Evolutionary conservation across 2,113 vertebrate species (phyloP).

Genomic region (Platysteira castanea): DNA sequence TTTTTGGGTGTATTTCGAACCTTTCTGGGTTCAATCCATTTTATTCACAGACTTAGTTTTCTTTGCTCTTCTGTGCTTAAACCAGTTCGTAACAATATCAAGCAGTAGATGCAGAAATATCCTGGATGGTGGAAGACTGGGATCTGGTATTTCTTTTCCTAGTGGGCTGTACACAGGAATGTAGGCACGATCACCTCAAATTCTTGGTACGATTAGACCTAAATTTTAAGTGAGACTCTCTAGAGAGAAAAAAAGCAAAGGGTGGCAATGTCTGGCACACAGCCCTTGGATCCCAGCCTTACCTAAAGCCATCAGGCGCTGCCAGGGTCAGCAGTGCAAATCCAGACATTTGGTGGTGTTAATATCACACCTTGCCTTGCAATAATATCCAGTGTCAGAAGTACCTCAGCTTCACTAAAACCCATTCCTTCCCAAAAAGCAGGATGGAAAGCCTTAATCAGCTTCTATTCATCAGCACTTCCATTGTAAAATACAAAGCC

Average conservation of each 20-base stretch:
- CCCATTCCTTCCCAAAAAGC: background rate
- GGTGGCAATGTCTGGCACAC: background rate
- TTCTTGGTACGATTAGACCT: background rate
- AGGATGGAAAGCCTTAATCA: background rate
- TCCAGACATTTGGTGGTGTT: background rate
- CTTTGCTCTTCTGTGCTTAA: background rate
- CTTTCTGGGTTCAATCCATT: rapidly evolving
- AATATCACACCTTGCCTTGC: background rate
- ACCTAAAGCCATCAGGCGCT: background rate
- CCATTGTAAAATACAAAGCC: conserved; percentile 25
- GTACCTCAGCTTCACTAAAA: background rate
- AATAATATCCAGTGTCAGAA: background rate
- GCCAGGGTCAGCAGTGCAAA: background rate
- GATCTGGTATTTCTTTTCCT: background rate
- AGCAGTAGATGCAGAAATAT: background rate
- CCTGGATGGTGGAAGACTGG: background rate
- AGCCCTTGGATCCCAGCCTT: background rate
- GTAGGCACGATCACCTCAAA: background rate
- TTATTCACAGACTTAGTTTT: background rate
- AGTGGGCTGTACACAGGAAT: background rate
- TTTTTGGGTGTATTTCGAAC: background rate
- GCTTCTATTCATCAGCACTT: background rate
- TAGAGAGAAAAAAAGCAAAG: background rate
- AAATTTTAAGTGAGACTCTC: background rate
- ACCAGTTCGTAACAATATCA: background rate